Percentiles rank a stretch among this genome's conserved stretches.
Conservation (phyloP, 2,888 invertebrate genomes). For the Cepaea hortensis region DNA sequence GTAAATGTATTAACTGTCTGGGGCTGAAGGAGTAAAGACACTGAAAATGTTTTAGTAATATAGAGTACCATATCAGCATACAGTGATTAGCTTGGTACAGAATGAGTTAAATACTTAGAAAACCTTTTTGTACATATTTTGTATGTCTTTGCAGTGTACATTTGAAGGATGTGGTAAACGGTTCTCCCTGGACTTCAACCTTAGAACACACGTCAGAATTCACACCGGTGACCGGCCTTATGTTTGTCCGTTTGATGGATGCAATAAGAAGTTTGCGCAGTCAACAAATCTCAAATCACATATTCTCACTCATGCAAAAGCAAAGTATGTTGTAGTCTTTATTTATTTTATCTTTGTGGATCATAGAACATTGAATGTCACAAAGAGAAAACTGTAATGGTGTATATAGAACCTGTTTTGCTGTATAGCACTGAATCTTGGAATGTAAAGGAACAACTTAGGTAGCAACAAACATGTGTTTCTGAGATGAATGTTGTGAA, state of each 20-base stretch:
- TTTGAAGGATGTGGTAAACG: constrained; percentile 98
- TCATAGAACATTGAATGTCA: background rate
- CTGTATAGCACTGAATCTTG: too few relatives aligned
- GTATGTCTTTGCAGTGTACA: constrained; percentile 81
- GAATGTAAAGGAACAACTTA: too few relatives aligned
- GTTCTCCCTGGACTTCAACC: constrained; percentile 96
- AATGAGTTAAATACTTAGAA: too few relatives aligned
- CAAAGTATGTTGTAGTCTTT: constrained; percentile 76
- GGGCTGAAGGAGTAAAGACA: too few relatives aligned
- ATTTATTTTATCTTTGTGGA: background rate
- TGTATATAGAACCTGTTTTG: too few relatives aligned
- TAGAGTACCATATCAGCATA: too few relatives aligned
- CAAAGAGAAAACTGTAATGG: background rate
- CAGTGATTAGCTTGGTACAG: too few relatives aligned
- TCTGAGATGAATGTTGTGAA: too few relatives aligned
- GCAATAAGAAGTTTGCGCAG: constrained; percentile 99
- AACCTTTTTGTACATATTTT: too few relatives aligned
- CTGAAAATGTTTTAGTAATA: too few relatives aligned
- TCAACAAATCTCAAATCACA: constrained; percentile 98
- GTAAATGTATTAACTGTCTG: too few relatives aligned
- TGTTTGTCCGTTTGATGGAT: constrained; percentile 98
- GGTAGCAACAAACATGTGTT: too few relatives aligned
- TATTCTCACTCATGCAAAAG: constrained; percentile 97
- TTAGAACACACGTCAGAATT: constrained; percentile 97
- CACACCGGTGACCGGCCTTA: constrained; percentile 97